Conservation (phyloP, 2,888 invertebrate species). For the Antheraea assamensis region DNA sequence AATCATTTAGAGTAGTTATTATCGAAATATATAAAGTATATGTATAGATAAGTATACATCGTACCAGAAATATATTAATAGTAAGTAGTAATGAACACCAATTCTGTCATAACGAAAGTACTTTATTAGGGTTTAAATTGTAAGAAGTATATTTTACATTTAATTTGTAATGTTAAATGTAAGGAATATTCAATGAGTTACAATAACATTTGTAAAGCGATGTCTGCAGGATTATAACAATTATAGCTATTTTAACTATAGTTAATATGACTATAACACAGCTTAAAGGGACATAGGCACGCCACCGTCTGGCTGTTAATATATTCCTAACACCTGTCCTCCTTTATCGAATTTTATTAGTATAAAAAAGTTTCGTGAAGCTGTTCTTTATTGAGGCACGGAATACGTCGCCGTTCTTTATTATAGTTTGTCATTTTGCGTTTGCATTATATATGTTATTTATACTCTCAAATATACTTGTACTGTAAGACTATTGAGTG, state of each 20-base stretch:
- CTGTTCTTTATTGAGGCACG: background rate
- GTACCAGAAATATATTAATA: too few relatives aligned
- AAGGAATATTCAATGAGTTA: background rate
- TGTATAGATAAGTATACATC: too few relatives aligned
- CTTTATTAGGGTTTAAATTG: too few relatives aligned
- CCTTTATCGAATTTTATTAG: conserved; percentile 32
- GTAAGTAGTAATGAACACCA: too few relatives aligned
- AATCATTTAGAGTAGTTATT: too few relatives aligned
- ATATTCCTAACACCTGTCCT: conserved; percentile 72
- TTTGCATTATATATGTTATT: background rate
- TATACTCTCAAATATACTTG: too few relatives aligned
- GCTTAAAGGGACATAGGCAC: conserved; percentile 50
- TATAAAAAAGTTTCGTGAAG: conserved; percentile 39
- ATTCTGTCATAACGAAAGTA: too few relatives aligned
- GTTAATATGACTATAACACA: conserved; percentile 52
- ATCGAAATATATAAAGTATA: too few relatives aligned
- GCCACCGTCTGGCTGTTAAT: conserved; percentile 51
- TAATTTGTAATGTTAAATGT: too few relatives aligned
- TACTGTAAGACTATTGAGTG: too few relatives aligned
- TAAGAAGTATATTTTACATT: too few relatives aligned
- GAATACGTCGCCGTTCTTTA: background rate
- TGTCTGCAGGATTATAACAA: background rate
- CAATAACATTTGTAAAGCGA: background rate
- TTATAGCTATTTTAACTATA: background rate
- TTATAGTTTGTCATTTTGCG: background rate